Evolutionary conservation across 1,140 invertebrate genomes (phyloP), one percentile per base, ranked within the genome.

Genomic region (Pantala flavescens): DNA sequence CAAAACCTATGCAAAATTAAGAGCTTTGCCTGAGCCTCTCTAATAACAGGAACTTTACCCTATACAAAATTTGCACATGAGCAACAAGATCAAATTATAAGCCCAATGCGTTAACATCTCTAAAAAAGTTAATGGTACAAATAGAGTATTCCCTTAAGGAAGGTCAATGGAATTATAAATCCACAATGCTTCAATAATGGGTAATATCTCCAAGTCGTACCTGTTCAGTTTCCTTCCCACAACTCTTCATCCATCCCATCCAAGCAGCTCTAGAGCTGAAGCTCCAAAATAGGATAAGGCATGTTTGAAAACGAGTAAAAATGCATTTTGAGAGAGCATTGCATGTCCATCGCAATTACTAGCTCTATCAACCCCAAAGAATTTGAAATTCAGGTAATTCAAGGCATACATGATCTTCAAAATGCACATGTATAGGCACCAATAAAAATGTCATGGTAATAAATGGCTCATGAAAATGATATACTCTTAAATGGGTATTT

Each of bases 271-370:
- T 19, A 63, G 49, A 63, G 49, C 49, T 63, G 49, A 63, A 63
- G 49, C 49, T 63, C 49, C 49, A 63, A 63, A 63, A 63, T 63
- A 63, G 49, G 49, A 63, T 19, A 63, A 63, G 49, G 49, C 49
- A 63, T 63, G 49, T 16, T 63, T 63, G 49, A 63, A 63, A 63
- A 63, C 49, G 49, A 63, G 49, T 63, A 63, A 63, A 63, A 63
- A 63, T 63, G 49, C 49, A 63, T 21, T 63, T 63, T 63, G 49
- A 63, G 49, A 63, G 3, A 63, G 49, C n/a, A 36, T 36, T 36
- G 28, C 28, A 63, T 63, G 49, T 63, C 49, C 49, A 63, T 63
- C n/a, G 3, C 3, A 63, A 63, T 36, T 7, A 19, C 49, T 63
- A 63, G 49, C 49, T 63, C 49, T 19, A 63, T 16, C n/a, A 63